A percentile compares a stretch with the other conserved stretches of the same genome.
Evolutionary conservation across 1,140 invertebrate genomes (phyloP).

Genomic region (Heterodera schachtii): DNA sequence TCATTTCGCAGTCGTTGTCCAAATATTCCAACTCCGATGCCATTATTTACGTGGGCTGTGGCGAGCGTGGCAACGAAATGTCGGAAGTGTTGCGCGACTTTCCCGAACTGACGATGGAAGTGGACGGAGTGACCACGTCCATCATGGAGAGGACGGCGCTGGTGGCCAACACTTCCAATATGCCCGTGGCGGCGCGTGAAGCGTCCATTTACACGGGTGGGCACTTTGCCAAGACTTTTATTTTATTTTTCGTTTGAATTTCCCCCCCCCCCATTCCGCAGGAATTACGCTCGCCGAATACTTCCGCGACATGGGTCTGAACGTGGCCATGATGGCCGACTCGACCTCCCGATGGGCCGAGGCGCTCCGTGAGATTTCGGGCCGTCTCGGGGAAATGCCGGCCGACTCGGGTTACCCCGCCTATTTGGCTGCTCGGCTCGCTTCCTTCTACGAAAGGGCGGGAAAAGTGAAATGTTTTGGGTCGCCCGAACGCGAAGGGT

Average conservation of each 20-base stretch:
- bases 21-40: slow-evolving; percentile 99
- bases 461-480: slow-evolving; percentile 94
- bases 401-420: slow-evolving; percentile 94
- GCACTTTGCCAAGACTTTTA: not conserved
- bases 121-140: slow-evolving; percentile 91
- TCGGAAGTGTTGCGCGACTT: slow-evolving; percentile 94
- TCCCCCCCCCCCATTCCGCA: not conserved
- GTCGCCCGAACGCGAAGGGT: slow-evolving; percentile 94
- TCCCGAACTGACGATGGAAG: slow-evolving; percentile 93
- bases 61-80: slow-evolving; percentile 86
- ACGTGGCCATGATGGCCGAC: slow-evolving; percentile 99
- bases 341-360: slow-evolving; percentile 99
- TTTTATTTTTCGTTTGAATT: not conserved
- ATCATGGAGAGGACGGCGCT: slow-evolving; percentile 99
- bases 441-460: slow-evolving; percentile 98
- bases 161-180: slow-evolving; percentile 99
- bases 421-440: slow-evolving; percentile 83
- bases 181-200: slow-evolving; percentile 99
- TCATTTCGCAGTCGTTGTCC: slow-evolving; percentile 96
- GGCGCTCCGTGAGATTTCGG: slow-evolving; percentile 98
- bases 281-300: slow-evolving; percentile 62
- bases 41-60: slow-evolving; percentile 98
- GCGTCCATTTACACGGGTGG: slow-evolving; percentile 98
- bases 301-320: slow-evolving; percentile 92
- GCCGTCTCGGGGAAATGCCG: slow-evolving; percentile 99